Evolutionary conservation across 2,113 vertebrate genomes (phyloP).

Genomic region (Cheilinus undulatus): DNA sequence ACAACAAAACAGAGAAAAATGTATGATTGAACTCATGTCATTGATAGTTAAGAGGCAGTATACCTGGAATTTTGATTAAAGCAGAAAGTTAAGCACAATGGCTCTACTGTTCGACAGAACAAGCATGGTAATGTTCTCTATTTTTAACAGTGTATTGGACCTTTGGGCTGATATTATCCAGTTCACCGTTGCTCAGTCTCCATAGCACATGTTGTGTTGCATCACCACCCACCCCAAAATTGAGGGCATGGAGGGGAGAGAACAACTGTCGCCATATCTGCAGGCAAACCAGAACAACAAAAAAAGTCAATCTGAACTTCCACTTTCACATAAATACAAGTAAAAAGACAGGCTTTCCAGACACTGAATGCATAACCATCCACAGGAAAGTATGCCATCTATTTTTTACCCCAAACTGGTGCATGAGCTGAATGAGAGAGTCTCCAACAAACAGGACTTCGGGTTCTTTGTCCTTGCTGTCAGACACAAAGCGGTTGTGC

Average conservation of each 20-base stretch:
- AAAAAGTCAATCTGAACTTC: not conserved
- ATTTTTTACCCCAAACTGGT: slow-evolving; percentile 89
- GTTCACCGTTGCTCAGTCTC: slow-evolving; percentile 90
- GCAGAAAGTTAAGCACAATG: slow-evolving; percentile 37
- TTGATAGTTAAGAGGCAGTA: not conserved
- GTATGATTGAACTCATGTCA: not conserved
- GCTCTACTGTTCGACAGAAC: slow-evolving; percentile 45
- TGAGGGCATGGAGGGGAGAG: slow-evolving; percentile 91
- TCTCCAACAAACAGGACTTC: slow-evolving; percentile 92
- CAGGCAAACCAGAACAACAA: slow-evolving; percentile 27
- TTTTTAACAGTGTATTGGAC: slow-evolving; percentile 70
- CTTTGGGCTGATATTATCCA: slow-evolving; percentile 93
- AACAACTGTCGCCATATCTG: slow-evolving; percentile 93
- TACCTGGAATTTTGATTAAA: slow-evolving; percentile 19
- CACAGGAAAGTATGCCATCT: not conserved
- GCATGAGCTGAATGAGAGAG: slow-evolving; percentile 89
- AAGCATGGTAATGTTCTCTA: slow-evolving; percentile 38
- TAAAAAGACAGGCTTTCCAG: not conserved
- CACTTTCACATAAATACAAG: not conserved
- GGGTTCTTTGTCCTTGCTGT: slow-evolving; percentile 92
- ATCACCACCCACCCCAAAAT: slow-evolving; percentile 91
- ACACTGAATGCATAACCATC: not conserved
- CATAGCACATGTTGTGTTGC: slow-evolving; percentile 92
- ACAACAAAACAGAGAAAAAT: slow-evolving; percentile 31
- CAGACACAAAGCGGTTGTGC: slow-evolving; percentile 90